Conservation (phyloP, 2,113 vertebrate genomes). For the Eublepharis macularius region DNA sequence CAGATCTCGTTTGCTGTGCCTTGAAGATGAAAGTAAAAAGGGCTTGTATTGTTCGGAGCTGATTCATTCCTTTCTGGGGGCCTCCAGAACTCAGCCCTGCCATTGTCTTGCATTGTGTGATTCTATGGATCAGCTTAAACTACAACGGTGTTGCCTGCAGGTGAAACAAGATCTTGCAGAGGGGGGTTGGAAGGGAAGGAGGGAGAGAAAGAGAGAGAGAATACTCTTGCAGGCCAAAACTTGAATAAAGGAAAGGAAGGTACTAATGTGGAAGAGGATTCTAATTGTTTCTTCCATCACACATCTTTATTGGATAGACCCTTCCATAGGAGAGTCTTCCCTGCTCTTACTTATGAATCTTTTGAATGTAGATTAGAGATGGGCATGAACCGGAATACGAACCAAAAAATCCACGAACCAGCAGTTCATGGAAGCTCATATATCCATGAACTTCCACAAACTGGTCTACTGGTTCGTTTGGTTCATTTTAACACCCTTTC, state of each 20-base stretch:
- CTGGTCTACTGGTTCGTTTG: too few species aligned
- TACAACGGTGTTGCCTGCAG: background rate
- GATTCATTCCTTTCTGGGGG: accelerated
- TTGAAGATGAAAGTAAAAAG: accelerated
- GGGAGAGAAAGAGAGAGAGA: background rate
- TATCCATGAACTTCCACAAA: too few species aligned
- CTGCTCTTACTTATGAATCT: too few species aligned
- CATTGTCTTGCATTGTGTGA: background rate
- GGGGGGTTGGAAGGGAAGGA: background rate
- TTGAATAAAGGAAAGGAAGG: background rate
- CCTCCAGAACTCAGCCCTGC: background rate
- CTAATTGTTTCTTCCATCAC: background rate
- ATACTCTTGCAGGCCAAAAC: background rate
- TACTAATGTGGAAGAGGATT: background rate
- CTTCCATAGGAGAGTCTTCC: too few species aligned
- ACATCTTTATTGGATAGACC: background rate
- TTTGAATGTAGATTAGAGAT: too few species aligned
- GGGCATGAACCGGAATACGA: too few species aligned
- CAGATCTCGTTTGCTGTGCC: conserved; percentile 8
- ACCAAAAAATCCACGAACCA: too few species aligned
- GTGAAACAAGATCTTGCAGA: background rate
- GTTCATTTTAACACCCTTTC: too few species aligned
- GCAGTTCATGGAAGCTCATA: too few species aligned
- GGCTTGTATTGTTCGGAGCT: background rate
- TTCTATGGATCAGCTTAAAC: background rate